phyloP scores from a whole-genome alignment of 2,888 invertebrate species.

The Linnaemya tessellans region DNA sequence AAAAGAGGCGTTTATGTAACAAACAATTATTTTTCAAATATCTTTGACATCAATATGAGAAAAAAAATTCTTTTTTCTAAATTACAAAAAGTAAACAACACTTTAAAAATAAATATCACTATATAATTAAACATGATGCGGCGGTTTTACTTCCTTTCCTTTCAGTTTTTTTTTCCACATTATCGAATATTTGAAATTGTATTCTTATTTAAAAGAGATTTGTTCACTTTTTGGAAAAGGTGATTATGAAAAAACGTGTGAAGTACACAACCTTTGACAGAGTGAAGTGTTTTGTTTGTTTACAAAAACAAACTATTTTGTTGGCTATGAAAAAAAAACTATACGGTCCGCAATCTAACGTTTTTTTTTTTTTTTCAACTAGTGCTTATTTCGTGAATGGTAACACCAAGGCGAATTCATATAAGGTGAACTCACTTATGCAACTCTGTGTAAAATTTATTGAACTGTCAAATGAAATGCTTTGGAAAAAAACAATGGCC shows the following conservation, averaged over 20 bases:
- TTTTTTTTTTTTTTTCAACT: no score
- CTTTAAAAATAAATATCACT: neutral
- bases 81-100: neutral
- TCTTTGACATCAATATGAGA: neutral
- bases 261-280: conserved; percentile 44
- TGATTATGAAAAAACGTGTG: conserved; percentile 25
- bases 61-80: neutral
- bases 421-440: no score
- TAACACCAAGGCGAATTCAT: no score
- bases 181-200: neutral
- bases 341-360: no score
- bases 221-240: neutral
- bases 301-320: neutral
- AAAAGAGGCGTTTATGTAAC: conserved; percentile 7
- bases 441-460: no score
- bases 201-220: neutral
- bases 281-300: conserved; percentile 10
- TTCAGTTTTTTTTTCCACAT: neutral
- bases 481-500: no score
- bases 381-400: no score
- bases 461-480: no score
- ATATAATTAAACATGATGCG: conserved; percentile 14
- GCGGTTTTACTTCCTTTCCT: neutral
- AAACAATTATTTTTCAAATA: neutral
- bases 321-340: conserved; percentile 1